A percentile compares a stretch with the other conserved stretches of the same genome.
Evolutionary conservation across 1,140 invertebrate species (phyloP).

Genomic region (Bombus sibiricus): DNA sequence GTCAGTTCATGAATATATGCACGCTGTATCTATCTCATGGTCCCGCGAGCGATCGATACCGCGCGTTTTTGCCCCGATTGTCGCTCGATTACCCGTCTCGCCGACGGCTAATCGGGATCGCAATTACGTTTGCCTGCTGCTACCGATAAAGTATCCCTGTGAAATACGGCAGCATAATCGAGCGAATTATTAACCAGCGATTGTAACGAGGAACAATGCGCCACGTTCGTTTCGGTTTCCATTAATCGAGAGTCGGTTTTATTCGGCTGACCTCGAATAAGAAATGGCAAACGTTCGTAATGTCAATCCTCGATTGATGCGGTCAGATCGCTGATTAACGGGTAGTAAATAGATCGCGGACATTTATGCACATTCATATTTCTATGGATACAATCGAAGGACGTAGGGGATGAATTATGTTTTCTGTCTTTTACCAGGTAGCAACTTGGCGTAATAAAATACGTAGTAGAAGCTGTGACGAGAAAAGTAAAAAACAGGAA

Average conservation of each 20-base stretch:
- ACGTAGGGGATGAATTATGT: too few relatives aligned
- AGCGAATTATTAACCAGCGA: neutral
- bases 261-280: neutral
- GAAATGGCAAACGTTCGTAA: neutral
- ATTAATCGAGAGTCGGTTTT: conserved; percentile 11
- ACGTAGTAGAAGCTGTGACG: too few relatives aligned
- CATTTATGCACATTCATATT: too few relatives aligned
- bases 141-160: neutral
- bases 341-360: neutral
- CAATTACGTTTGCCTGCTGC: neutral
- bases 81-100: neutral
- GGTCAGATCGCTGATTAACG: neutral
- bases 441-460: too few relatives aligned
- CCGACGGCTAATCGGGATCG: neutral
- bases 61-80: neutral
- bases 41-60: conserved; percentile 43
- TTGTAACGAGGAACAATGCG: neutral
- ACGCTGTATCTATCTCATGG: conserved; percentile 25
- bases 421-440: too few relatives aligned
- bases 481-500: neutral
- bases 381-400: neutral
- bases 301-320: neutral
- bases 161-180: neutral
- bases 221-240: conserved; percentile 9
- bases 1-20: conserved; percentile 54